A percentile compares a stretch with the other conserved stretches of the same genome.
Evolutionary conservation across 2,888 invertebrate genomes (phyloP).

Genomic region (Drosophila mettleri): DNA sequence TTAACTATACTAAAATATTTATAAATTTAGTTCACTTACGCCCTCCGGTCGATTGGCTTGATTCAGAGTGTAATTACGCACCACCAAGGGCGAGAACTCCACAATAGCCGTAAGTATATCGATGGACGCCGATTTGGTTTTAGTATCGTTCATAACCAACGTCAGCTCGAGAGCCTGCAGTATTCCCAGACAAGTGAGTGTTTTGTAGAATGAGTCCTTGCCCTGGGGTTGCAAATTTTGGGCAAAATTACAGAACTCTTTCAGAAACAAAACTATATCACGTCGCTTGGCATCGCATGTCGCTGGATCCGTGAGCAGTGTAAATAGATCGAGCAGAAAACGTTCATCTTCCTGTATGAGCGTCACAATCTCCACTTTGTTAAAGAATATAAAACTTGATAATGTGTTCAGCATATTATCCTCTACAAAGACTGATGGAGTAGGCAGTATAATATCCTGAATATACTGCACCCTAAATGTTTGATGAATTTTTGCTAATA

Average conservation of each 20-base stretch:
- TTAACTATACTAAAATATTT: neutral
- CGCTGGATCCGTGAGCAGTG: slow-evolving; percentile 94
- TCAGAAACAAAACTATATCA: slow-evolving; percentile 98
- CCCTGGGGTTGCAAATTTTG: slow-evolving; percentile 99
- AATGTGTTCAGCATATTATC: slow-evolving; percentile 99
- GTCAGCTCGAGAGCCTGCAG: slow-evolving; percentile 96
- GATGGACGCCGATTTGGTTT: slow-evolving; percentile 98
- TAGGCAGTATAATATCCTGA: slow-evolving; percentile 98
- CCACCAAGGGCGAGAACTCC: slow-evolving; percentile 98
- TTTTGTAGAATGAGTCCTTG: slow-evolving; percentile 98
- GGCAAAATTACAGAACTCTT: slow-evolving; percentile 99
- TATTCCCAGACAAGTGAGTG: slow-evolving; percentile 94
- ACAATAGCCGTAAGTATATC: slow-evolving; percentile 99
- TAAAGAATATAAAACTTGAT: slow-evolving; percentile 99
- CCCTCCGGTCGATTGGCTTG: slow-evolving; percentile 95
- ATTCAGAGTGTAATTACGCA: slow-evolving; percentile 97
- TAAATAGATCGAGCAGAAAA: slow-evolving; percentile 97
- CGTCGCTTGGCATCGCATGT: slow-evolving; percentile 93
- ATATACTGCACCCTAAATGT: slow-evolving; percentile 99
- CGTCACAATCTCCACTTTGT: slow-evolving; percentile 99
- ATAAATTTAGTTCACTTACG: slow-evolving; percentile 86
- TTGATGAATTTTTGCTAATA: slow-evolving; percentile 99
- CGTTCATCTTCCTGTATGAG: slow-evolving; percentile 99
- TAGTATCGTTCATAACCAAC: slow-evolving; percentile 94
- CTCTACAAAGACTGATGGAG: slow-evolving; percentile 99